Conservation (phyloP, 2,113 vertebrate genomes). For the Mormyrus iriodes region DNA sequence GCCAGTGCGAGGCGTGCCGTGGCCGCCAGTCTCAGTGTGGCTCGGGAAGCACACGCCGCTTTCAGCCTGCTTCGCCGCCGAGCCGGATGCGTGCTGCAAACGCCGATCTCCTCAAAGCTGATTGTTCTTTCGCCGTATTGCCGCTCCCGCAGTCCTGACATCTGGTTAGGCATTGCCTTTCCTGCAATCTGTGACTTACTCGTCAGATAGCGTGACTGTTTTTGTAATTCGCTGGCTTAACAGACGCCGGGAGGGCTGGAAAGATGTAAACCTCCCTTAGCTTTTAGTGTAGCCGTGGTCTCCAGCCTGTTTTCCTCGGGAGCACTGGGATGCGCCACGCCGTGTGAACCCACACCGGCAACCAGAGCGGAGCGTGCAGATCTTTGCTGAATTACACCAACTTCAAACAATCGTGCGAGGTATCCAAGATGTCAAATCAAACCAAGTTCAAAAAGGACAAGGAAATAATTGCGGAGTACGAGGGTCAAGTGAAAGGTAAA, state of each 20-base stretch:
- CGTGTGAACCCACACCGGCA: not conserved
- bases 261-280: not conserved
- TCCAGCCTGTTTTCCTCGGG: not conserved
- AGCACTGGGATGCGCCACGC: conserved; percentile 2
- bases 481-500: conserved; percentile 91
- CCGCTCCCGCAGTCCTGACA: not conserved
- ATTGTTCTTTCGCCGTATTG: not conserved
- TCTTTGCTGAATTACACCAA: not conserved
- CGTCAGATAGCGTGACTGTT: not conserved
- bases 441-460: conserved; percentile 91
- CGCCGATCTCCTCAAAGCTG: not conserved
- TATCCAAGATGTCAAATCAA: conserved; percentile 76
- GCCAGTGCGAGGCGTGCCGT: not conserved
- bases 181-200: not conserved
- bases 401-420: conserved; percentile 8
- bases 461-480: conserved; percentile 90
- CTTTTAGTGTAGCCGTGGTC: not conserved
- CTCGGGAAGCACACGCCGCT: not conserved
- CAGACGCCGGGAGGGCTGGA: not conserved
- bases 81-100: not conserved
- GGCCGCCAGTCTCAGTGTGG: not conserved
- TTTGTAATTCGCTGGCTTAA: not conserved
- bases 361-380: not conserved
- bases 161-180: not conserved
- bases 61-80: not conserved